Evolutionary conservation across 2,797 vertebrate species (phyloP).

Genomic region (Salarias fasciatus): DNA sequence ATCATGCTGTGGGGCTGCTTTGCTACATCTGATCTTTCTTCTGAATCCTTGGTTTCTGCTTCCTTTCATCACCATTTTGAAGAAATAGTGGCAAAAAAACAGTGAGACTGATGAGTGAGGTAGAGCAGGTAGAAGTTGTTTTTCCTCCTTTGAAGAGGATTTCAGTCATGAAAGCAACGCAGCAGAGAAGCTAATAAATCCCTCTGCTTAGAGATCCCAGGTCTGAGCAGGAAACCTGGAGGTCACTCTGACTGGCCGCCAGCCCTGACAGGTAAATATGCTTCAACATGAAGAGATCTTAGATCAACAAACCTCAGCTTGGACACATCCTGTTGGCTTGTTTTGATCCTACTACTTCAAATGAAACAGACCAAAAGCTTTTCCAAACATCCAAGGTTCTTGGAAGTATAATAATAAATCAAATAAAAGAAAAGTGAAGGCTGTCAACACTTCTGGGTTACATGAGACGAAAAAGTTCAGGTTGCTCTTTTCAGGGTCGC

Average conservation of each 20-base stretch:
- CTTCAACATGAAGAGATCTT: constrained; percentile 51
- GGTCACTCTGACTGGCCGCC: constrained; percentile 56
- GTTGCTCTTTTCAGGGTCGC: too few species aligned
- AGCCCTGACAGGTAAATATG: constrained; percentile 64
- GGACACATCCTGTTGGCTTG: constrained; percentile 26
- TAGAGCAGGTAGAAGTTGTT: constrained; percentile 38
- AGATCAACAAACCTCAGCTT: constrained; percentile 23
- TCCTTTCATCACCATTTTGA: background rate
- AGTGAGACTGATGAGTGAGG: too few species aligned
- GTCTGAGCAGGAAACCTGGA: constrained; percentile 49
- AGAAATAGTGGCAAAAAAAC: too few species aligned
- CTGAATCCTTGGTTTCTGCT: too few species aligned
- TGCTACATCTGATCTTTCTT: too few species aligned
- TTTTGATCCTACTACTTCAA: background rate
- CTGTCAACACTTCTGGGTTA: too few species aligned
- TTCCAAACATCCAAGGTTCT: too few species aligned
- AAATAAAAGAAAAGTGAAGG: too few species aligned
- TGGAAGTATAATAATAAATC: too few species aligned
- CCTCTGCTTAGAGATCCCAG: constrained; percentile 63
- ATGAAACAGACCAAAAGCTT: too few species aligned
- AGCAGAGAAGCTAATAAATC: constrained; percentile 59
- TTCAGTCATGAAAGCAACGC: constrained; percentile 33
- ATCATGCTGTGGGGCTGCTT: too few species aligned
- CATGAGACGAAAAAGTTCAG: too few species aligned
- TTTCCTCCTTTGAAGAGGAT: constrained; percentile 41